These are phyloP conservation scores for Dendrocopos noguchii DNA, from an alignment of 2,113 vertebrate species.

Conservation along the genomic window DNA sequence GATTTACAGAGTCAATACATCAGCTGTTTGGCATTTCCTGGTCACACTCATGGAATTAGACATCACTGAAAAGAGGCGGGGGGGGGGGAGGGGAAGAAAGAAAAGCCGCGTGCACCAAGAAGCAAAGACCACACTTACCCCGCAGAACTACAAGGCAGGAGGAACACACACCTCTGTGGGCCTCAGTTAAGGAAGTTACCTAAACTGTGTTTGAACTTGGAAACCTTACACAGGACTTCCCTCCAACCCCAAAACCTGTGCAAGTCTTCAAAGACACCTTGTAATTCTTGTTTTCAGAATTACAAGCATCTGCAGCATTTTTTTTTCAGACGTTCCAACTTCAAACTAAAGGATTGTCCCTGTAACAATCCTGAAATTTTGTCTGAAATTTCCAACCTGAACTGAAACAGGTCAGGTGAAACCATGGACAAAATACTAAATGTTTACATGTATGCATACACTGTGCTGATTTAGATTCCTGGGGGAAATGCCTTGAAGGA, in stretches of 20 bases:
- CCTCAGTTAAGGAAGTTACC: neutral
- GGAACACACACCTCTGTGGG: neutral
- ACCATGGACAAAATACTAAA: neutral
- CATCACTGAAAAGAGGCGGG: too few relatives aligned
- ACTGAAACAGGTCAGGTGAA: neutral
- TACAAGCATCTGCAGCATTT: neutral
- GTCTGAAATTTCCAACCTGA: neutral
- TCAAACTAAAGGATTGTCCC: neutral
- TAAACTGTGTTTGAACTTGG: neutral
- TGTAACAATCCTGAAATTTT: neutral
- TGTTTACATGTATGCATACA: neutral
- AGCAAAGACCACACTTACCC: accelerated
- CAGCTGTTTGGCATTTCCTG: neutral
- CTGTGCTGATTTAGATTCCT: neutral
- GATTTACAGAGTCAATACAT: neutral
- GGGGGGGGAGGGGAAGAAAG: too few relatives aligned
- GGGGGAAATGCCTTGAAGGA: neutral
- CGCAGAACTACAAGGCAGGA: neutral
- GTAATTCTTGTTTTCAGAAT: neutral
- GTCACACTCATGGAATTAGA: neutral
- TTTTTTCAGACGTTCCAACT: neutral
- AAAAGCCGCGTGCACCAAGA: neutral
- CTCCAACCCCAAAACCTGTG: neutral
- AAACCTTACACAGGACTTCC: neutral
- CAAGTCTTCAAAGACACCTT: neutral